These are phyloP conservation scores for Anthoscopus minutus DNA, from an alignment of 2,113 vertebrate species.

Conservation along the genomic window DNA sequence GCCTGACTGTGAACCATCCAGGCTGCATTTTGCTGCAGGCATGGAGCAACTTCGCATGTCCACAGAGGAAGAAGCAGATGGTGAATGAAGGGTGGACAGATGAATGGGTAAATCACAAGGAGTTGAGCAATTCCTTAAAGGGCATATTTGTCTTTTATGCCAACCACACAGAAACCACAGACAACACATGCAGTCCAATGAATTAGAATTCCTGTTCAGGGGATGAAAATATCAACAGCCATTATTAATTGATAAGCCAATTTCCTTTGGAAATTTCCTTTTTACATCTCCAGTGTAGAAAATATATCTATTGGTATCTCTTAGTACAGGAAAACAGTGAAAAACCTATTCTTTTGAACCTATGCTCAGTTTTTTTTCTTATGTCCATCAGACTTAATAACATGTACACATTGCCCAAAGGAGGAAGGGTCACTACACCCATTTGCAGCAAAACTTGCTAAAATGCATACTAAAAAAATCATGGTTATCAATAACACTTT, in stretches of 20 bases:
- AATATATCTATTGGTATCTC: neutral
- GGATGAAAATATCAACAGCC: neutral
- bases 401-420: neutral
- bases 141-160: neutral
- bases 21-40: slow-evolving; percentile 39
- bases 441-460: neutral
- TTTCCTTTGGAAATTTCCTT: neutral
- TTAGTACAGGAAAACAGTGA: neutral
- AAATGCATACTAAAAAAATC: neutral
- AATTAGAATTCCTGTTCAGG: neutral
- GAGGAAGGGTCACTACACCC: neutral
- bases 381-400: neutral
- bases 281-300: neutral
- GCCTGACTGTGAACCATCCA: neutral
- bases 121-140: neutral
- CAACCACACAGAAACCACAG: neutral
- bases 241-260: neutral
- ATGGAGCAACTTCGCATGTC: slow-evolving; percentile 36
- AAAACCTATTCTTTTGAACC: neutral
- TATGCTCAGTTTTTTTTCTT: neutral
- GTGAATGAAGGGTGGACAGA: slow-evolving; percentile 16
- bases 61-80: slow-evolving; percentile 35
- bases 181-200: neutral
- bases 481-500: neutral
- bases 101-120: slow-evolving; percentile 29